Percentiles rank a stretch among this genome's conserved stretches.
phyloP scores from a whole-genome alignment of 2,888 invertebrate genomes.

The Diaphora mendica region DNA sequence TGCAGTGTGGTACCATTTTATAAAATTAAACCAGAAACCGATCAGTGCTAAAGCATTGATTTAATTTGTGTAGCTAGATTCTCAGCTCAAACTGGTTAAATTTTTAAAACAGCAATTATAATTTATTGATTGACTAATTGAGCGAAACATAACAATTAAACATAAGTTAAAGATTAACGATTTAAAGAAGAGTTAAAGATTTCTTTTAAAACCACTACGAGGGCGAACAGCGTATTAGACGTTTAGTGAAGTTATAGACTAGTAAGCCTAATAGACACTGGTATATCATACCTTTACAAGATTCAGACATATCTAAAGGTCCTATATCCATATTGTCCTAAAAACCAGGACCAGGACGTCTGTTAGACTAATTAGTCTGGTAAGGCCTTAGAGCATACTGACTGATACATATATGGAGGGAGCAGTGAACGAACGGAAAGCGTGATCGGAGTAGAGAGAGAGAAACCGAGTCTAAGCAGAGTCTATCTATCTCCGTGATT shows the following conservation, averaged over 20 bases:
- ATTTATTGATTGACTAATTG: not conserved
- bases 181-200: not conserved
- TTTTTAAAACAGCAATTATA: not conserved
- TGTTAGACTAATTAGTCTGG: not conserved
- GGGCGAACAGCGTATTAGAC: slow-evolving; percentile 3
- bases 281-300: not conserved
- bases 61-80: not conserved
- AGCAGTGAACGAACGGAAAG: no score
- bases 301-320: not conserved
- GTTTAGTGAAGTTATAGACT: not conserved
- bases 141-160: no score
- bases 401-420: no score
- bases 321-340: no score
- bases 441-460: no score
- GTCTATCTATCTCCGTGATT: no score
- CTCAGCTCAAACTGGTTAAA: not conserved
- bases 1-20: not conserved
- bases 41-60: not conserved
- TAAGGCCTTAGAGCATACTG: no score
- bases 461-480: no score
- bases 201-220: not conserved
- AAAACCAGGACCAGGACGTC: not conserved
- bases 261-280: slow-evolving; percentile 2
- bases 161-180: not conserved
- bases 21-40: not conserved